A percentile compares a stretch with the other conserved stretches of the same genome.
phyloP scores from a whole-genome alignment of 2,113 vertebrate genomes.

The Ammospiza caudacuta region DNA sequence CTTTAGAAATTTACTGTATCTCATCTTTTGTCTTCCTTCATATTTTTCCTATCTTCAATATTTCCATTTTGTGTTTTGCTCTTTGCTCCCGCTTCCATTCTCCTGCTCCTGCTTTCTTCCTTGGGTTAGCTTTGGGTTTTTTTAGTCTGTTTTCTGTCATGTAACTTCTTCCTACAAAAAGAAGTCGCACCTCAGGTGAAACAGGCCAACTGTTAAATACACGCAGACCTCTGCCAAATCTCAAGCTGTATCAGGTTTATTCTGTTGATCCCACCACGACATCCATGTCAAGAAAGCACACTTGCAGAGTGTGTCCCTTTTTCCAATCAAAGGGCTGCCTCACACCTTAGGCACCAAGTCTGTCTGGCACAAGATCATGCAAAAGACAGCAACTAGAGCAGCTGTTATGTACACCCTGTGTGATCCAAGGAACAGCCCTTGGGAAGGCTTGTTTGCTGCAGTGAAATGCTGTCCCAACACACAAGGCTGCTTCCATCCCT shows the following conservation, averaged over 20 bases:
- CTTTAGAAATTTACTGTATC: neutral
- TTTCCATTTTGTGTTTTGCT: neutral
- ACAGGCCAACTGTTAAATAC: slow-evolving; percentile 5
- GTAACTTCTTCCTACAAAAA: neutral
- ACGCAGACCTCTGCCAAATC: neutral
- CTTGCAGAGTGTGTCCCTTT: neutral
- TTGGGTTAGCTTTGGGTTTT: neutral
- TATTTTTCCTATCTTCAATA: neutral
- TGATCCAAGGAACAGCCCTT: neutral
- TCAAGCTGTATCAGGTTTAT: neutral
- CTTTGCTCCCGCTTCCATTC: neutral
- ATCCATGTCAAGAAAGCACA: neutral
- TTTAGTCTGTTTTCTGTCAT: neutral
- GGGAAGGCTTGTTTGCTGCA: neutral
- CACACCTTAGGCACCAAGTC: neutral
- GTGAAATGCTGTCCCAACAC: neutral
- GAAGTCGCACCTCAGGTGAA: neutral
- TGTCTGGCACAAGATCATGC: neutral
- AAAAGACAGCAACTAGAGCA: neutral
- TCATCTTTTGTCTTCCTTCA: neutral
- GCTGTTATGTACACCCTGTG: rapidly evolving
- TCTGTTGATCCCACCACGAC: neutral
- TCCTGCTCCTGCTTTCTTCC: neutral
- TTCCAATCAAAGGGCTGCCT: neutral
- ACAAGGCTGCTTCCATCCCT: neutral